phyloP scores from a whole-genome alignment of 2,888 invertebrate genomes.

The Lasioglossum calceatum region DNA sequence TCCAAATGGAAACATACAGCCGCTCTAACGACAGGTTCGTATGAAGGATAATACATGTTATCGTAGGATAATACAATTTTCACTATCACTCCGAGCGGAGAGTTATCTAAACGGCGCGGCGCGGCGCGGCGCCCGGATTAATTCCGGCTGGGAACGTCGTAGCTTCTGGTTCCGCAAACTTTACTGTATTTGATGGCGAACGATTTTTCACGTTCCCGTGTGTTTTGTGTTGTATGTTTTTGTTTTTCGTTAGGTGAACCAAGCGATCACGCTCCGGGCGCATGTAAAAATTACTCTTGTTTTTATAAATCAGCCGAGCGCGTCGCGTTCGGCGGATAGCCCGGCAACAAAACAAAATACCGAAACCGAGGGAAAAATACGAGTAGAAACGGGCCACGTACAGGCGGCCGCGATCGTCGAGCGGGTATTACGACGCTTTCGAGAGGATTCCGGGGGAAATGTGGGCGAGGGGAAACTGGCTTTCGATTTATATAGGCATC shows the following conservation, averaged over 20 bases:
- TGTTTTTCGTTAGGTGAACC: not conserved
- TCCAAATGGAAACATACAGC: not conserved
- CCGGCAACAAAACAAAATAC: not conserved
- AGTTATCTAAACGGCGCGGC: not conserved
- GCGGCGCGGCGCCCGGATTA: not conserved
- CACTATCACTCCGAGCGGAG: not conserved
- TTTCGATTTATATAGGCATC: not conserved
- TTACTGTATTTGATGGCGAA: not conserved
- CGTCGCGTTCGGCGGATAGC: not conserved
- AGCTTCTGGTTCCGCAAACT: not conserved
- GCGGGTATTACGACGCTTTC: not conserved
- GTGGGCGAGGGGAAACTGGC: not conserved
- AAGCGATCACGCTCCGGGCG: not conserved
- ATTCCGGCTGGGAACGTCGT: not conserved
- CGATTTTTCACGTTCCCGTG: not conserved
- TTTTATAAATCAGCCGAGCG: conserved; percentile 13
- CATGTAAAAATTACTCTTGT: conserved; percentile 12
- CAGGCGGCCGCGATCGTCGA: not conserved
- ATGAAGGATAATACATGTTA: not conserved
- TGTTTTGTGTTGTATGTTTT: not conserved
- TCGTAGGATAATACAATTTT: not conserved
- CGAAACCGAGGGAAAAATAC: not conserved
- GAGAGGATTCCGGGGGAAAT: not conserved
- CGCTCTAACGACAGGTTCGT: not conserved
- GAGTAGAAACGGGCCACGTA: not conserved